Evolutionary conservation across 2,113 vertebrate species (phyloP).

Genomic region (Vulpes vulpes): DNA sequence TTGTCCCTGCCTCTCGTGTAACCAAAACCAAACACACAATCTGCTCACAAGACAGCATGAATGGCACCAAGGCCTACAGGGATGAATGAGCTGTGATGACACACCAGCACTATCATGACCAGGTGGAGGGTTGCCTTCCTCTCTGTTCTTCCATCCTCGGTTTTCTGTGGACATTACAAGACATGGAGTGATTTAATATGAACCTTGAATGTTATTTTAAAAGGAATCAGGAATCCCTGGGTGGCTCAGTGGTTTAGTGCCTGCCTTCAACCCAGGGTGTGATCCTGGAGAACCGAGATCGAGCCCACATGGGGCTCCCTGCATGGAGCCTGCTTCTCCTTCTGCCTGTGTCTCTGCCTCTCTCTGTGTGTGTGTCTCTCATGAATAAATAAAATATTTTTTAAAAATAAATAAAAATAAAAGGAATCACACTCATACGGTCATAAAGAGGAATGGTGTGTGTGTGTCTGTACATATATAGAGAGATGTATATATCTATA

Average conservation of each 20-base stretch:
- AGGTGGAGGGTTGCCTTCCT: too few relatives aligned
- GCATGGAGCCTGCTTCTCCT: too few relatives aligned
- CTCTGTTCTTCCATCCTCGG: neutral
- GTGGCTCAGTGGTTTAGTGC: too few relatives aligned
- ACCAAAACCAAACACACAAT: neutral
- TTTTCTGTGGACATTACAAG: neutral
- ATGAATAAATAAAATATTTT: too few relatives aligned
- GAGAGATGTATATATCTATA: neutral
- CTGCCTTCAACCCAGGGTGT: too few relatives aligned
- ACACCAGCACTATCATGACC: neutral
- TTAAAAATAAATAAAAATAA: too few relatives aligned
- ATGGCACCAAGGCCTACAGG: accelerated
- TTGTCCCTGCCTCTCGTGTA: neutral
- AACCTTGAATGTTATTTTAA: neutral
- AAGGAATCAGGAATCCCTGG: too few relatives aligned
- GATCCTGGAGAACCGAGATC: too few relatives aligned
- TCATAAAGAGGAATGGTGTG: neutral
- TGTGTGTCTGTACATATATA: neutral
- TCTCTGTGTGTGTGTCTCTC: too few relatives aligned
- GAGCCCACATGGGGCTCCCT: too few relatives aligned
- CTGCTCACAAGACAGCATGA: neutral
- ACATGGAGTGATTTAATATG: neutral
- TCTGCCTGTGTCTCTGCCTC: too few relatives aligned
- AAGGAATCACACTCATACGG: neutral
- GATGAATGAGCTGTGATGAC: neutral